Evolutionary conservation across 2,113 vertebrate genomes (phyloP), one percentile per base, ranked within the genome.

Genomic region (Planiliza haematocheilus): DNA sequence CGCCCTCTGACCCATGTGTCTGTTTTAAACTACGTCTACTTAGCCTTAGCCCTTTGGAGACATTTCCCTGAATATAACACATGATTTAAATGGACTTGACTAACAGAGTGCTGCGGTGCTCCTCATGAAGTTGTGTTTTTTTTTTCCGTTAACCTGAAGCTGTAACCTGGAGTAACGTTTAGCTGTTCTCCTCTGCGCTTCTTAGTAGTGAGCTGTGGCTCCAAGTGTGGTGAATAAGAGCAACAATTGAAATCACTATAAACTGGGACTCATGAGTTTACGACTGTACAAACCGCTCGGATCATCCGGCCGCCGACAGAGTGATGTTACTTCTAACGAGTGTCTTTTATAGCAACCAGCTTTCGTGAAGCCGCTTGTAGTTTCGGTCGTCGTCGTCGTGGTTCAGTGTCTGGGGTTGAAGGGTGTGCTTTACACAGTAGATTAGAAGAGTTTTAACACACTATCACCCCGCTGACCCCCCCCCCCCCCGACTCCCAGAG

Each of bases 31-130:
- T 34, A 45, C 65, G 24, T 37, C 30, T 76, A 39, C 39, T 79
- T 72, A 82, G 74, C 83, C 36, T 21, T 88, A 76, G 61, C 48
- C 58, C 14, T 37, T 52, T 55, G 45, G 36, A 66, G 38, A 78
- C 46, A 50, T 55, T 63, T 64, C 16, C 39, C 53, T 57, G 24
- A 49, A 57, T 72, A 16, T 64, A 77, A 77, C 55, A 64, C 59
- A 73, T 51, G 30, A 52, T 79, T 78, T 37, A 0, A 73, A 59
- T 46, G 67, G 70, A 83, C 75, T 17, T 36, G 34, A 83, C 59
- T 73, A 80, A 84, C 41, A 10, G 53, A 74, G 51, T 45, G 43
- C 72, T 4, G 16, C n/a, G 4, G 42, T 20, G 6, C 63, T 66
- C 61, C 2, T 51, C 3, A 6, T 53, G 11, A 64, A 48, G 24